Evolutionary conservation across 2,797 vertebrate genomes (phyloP).

Genomic region (Lepilemur ruficaudatus): DNA sequence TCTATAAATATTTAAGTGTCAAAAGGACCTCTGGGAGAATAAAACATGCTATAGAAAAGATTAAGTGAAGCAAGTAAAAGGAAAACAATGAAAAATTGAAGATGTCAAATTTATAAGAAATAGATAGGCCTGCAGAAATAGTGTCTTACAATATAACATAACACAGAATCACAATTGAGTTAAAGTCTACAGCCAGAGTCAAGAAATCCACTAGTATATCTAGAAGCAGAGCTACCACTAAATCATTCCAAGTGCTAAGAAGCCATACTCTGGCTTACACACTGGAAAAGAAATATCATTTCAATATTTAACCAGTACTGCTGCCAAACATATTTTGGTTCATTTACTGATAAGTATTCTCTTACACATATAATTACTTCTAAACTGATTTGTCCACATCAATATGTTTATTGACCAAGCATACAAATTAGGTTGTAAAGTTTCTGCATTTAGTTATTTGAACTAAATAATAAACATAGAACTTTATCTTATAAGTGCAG

Average conservation of each 20-base stretch:
- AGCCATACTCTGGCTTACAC: background rate
- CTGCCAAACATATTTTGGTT: background rate
- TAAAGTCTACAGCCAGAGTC: background rate
- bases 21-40: slow-evolving; percentile 16
- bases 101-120: background rate
- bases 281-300: slow-evolving; percentile 5
- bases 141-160: background rate
- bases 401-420: background rate
- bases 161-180: background rate
- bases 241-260: background rate
- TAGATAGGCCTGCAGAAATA: background rate
- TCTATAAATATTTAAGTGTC: slow-evolving; percentile 3
- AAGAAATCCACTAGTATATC: background rate
- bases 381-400: background rate
- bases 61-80: background rate
- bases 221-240: background rate
- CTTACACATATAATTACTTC: background rate
- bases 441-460: background rate
- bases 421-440: background rate
- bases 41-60: slow-evolving; percentile 27
- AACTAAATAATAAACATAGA: background rate
- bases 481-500: background rate
- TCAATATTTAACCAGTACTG: slow-evolving; percentile 14
- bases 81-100: slow-evolving; percentile 40
- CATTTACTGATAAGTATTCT: background rate